These are phyloP conservation scores for Phalacrocorax aristotelis DNA, from an alignment of 2,113 vertebrate genomes.

Conservation along the genomic window DNA sequence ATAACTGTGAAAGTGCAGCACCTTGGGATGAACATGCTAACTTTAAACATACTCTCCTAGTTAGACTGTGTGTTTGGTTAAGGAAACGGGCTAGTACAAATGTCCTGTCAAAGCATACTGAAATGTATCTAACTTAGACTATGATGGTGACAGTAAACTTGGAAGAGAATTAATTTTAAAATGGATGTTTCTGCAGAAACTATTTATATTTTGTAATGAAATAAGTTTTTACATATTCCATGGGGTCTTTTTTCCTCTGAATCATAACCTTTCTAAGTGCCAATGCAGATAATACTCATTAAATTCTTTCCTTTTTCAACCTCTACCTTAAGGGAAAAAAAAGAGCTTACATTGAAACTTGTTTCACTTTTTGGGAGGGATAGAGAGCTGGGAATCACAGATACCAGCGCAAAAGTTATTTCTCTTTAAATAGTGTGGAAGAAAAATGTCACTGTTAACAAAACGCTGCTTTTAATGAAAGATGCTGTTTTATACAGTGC, in stretches of 20 bases:
- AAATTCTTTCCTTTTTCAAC: background rate
- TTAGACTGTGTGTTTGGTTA: background rate
- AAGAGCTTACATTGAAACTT: background rate
- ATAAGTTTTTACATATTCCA: background rate
- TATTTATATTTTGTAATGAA: background rate
- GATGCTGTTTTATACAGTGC: background rate
- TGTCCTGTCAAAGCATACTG: background rate
- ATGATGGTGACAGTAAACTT: background rate
- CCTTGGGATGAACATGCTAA: background rate
- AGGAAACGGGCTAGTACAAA: background rate
- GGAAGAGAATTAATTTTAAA: background rate
- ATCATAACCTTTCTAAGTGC: background rate
- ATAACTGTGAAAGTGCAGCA: background rate
- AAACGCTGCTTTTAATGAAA: background rate
- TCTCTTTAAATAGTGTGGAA: background rate
- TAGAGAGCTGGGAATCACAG: background rate
- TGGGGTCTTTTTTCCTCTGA: background rate
- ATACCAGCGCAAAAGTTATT: background rate
- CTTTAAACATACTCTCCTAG: background rate
- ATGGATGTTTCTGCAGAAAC: background rate
- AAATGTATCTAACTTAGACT: background rate
- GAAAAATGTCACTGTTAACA: background rate
- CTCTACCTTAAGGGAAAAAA: background rate
- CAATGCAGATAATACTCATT: background rate
- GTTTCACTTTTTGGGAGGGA: background rate